Evolutionary conservation across 2,888 invertebrate genomes (phyloP), one percentile per base, ranked within the genome.

Genomic region (Icerya purchasi): DNA sequence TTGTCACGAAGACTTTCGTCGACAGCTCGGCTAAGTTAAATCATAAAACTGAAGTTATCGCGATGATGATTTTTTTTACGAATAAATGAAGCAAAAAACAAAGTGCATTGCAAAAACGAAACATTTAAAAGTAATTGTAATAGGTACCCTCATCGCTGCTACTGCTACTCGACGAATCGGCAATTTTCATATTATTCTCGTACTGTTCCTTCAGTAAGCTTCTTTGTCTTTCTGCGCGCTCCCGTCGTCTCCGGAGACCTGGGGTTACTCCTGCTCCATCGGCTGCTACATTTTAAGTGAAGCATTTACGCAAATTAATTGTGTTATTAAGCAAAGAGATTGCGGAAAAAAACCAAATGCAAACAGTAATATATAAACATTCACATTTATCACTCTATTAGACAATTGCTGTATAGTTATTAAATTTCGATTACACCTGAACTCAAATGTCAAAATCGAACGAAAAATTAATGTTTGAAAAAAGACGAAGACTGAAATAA

Each of bases 201-300:
- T 85, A 79, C 69, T 85, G 89, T 67, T 89, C 87, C 68, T 81
- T 79, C 67, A 87, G 83, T 68, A 88, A 86, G 68, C 84, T 85
- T 59, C 86, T 81, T 69, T 90, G 89, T 63, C 90, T 77, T 66
- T 88, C 87, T 54, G 83, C 87, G 64, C 90, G 78, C 65, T 67
- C 67, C 62, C 88, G 77, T 62, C 90, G 77, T 66, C 87, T 78
- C 67, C 84, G 77, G 63, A 90, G 74, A 58, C 85, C 86, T 53
- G 89, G 84, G 24, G 83, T 88, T 24, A 89, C 80, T 66, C 87
- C 89, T 68, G 82, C 84, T 67, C 80, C 80, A 22, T 63, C 62
- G 22, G 59, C 56, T 58, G 61, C 56, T 61, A 56, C 36, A 59
- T 56, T 56, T 56, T 56, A 53, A 60, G 56, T 59, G 20, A 59